A percentile compares a stretch with the other conserved stretches of the same genome.
Evolutionary conservation across 1,140 invertebrate genomes (phyloP).

Genomic region (Copidosoma floridanum): DNA sequence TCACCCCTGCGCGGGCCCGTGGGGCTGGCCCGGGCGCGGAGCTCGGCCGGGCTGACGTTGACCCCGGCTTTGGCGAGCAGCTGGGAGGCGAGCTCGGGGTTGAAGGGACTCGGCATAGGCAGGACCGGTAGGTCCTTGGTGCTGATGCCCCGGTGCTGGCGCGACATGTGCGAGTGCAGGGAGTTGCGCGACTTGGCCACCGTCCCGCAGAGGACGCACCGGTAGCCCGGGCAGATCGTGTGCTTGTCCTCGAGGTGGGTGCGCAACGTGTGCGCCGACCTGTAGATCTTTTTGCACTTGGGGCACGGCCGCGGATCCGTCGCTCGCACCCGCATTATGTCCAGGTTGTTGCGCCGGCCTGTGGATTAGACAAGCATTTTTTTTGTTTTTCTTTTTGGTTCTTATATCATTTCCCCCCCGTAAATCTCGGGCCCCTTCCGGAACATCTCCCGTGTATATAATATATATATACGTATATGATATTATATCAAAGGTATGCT

Average conservation of each 20-base stretch:
- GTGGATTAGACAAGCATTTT: no score
- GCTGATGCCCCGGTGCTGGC: constrained; percentile 86
- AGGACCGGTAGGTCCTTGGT: constrained; percentile 88
- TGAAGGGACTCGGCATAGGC: constrained; percentile 87
- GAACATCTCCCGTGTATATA: no score
- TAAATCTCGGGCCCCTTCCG: no score
- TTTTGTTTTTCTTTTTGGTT: no score
- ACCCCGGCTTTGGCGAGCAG: constrained; percentile 83
- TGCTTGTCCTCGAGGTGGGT: constrained; percentile 91
- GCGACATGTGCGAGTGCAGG: constrained; percentile 88
- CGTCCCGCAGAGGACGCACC: constrained; percentile 87
- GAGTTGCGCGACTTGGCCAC: constrained; percentile 89
- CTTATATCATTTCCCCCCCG: no score
- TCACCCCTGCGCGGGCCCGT: constrained; percentile 78
- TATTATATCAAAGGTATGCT: no score
- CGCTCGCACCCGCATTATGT: constrained; percentile 81
- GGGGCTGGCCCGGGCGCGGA: constrained; percentile 77
- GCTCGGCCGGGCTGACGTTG: constrained; percentile 79
- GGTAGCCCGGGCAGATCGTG: constrained; percentile 86
- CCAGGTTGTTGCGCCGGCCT: constrained; percentile 73
- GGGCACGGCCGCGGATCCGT: constrained; percentile 89
- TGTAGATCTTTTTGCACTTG: constrained; percentile 90
- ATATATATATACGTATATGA: no score
- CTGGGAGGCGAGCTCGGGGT: constrained; percentile 78
- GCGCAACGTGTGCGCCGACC: constrained; percentile 83